A percentile compares a stretch with the other conserved stretches of the same genome.
Conservation (phyloP, 2,888 invertebrate species). For the Halictus quadricinctus region DNA sequence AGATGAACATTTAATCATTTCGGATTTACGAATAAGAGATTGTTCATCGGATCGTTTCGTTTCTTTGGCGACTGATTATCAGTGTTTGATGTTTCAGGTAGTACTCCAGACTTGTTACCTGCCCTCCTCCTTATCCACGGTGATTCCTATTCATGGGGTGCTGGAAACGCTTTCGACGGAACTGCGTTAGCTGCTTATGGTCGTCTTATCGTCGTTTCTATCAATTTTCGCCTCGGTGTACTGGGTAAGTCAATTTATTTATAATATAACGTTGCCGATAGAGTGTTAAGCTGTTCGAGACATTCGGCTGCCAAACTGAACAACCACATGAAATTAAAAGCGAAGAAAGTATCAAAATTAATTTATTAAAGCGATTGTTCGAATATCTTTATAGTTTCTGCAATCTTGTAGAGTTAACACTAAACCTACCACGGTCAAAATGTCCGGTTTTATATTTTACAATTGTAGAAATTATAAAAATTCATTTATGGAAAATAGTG, state of each 20-base stretch:
- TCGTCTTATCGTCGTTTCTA: constrained; percentile 93
- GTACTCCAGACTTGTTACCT: constrained; percentile 86
- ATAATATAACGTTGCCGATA: not conserved
- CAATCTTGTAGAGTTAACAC: not conserved
- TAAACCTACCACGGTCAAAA: too few species aligned
- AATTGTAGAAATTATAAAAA: too few species aligned
- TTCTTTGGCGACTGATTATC: not conserved
- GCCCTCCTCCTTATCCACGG: constrained; percentile 96
- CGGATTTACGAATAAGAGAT: not conserved
- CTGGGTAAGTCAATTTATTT: constrained; percentile 80
- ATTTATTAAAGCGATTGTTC: not conserved
- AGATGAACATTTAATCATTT: not conserved
- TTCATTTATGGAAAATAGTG: too few species aligned
- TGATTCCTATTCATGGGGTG: constrained; percentile 98
- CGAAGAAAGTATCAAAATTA: too few species aligned
- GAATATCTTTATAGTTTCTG: not conserved
- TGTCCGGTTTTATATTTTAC: too few species aligned
- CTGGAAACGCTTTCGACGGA: constrained; percentile 98
- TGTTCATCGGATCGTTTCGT: not conserved
- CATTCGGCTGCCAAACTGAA: not conserved
- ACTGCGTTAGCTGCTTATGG: constrained; percentile 96
- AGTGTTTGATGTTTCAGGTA: constrained; percentile 82
- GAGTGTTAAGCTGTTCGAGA: not conserved
- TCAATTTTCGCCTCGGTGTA: constrained; percentile 95
- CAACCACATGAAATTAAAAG: not conserved